Percentiles rank a stretch among this genome's conserved stretches.
Conservation (phyloP, 2,888 invertebrate genomes). For the Drosophila niveifrons region DNA sequence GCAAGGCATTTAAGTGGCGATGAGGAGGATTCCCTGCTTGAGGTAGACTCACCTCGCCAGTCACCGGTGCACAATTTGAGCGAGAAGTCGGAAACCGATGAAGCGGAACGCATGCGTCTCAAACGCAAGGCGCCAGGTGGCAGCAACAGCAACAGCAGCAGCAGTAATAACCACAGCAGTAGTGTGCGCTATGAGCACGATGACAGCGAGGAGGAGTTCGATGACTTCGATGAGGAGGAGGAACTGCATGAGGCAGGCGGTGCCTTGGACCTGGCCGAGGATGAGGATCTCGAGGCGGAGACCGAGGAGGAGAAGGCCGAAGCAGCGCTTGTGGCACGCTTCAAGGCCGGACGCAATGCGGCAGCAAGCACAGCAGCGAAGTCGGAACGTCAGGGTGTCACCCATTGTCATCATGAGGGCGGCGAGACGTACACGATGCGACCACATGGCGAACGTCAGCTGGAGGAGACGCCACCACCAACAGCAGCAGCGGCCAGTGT, state of each 20-base stretch:
- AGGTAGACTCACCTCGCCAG: constrained; percentile 88
- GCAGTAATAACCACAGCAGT: constrained; percentile 38
- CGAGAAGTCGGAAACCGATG: constrained; percentile 55
- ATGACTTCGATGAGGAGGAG: constrained; percentile 78
- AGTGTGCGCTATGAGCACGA: constrained; percentile 69
- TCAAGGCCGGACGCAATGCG: constrained; percentile 56
- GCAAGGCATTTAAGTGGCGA: constrained; percentile 86
- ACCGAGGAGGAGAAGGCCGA: constrained; percentile 66
- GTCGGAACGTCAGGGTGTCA: constrained; percentile 86
- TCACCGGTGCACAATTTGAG: constrained; percentile 86
- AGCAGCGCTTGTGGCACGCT: constrained; percentile 61
- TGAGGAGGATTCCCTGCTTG: constrained; percentile 88
- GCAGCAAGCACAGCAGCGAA: constrained; percentile 27
- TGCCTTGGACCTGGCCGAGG: constrained; percentile 60
- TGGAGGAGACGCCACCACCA: constrained; percentile 56
- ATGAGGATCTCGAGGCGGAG: constrained; percentile 68
- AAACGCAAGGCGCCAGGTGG: constrained; percentile 74
- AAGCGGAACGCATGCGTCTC: constrained; percentile 72
- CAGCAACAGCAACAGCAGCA: constrained; percentile 9
- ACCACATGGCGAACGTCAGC: constrained; percentile 87
- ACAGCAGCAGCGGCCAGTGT: not conserved
- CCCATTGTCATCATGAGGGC: constrained; percentile 90
- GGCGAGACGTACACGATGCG: constrained; percentile 91
- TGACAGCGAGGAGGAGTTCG: constrained; percentile 76
- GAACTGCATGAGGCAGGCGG: constrained; percentile 74